Conservation (phyloP, 2,888 invertebrate genomes). For the Lepidonotus clava region DNA sequence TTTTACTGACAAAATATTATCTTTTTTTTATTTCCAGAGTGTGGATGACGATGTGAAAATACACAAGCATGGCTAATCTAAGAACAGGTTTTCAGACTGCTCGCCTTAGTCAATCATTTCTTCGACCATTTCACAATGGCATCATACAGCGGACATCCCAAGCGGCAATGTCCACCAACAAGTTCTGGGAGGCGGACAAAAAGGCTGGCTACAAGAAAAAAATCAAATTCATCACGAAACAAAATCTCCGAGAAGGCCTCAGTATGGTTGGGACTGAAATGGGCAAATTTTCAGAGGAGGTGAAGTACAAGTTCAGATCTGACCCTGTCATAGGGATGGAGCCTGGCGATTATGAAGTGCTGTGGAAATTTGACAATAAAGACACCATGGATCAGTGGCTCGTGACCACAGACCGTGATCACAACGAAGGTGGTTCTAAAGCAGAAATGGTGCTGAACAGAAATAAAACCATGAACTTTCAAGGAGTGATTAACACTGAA, state of each 20-base stretch:
- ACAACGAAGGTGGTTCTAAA: slow-evolving; percentile 88
- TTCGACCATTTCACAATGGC: not conserved
- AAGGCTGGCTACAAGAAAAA: slow-evolving; percentile 68
- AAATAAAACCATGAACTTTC: slow-evolving; percentile 82
- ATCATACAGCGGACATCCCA: not conserved
- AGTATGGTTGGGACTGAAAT: slow-evolving; percentile 86
- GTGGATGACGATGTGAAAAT: not conserved
- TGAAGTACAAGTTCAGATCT: slow-evolving; percentile 81
- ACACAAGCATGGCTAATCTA: not conserved
- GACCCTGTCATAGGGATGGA: slow-evolving; percentile 81
- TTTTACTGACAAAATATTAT: too few species aligned
- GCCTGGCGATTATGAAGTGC: slow-evolving; percentile 65
- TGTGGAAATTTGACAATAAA: slow-evolving; percentile 86
- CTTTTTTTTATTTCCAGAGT: too few species aligned
- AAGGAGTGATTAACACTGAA: slow-evolving; percentile 81
- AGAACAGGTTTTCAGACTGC: not conserved
- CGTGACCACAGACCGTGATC: slow-evolving; percentile 89
- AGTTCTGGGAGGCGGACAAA: slow-evolving; percentile 66
- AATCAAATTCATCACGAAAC: slow-evolving; percentile 52
- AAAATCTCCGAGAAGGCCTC: slow-evolving; percentile 82
- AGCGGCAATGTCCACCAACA: not conserved
- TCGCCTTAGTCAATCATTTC: not conserved
- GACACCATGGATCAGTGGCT: slow-evolving; percentile 84
- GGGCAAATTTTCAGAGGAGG: slow-evolving; percentile 81
- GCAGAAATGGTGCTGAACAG: slow-evolving; percentile 86